These are phyloP conservation scores for Antennarius maculatus DNA, from an alignment of 2,797 vertebrate species.

Conservation along the genomic window DNA sequence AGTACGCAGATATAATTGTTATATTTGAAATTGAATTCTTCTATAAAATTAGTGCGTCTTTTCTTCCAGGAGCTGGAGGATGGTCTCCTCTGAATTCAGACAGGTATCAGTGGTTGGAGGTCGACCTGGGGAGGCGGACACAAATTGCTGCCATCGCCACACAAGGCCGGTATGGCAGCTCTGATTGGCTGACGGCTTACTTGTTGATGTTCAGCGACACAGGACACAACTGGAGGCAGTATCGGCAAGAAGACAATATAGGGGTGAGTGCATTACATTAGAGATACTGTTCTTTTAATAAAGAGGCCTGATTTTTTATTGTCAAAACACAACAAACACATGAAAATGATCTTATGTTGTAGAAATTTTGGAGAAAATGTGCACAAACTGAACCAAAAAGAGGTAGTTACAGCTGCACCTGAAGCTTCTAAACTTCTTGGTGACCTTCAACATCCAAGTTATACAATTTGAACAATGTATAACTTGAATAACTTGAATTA, in stretches of 20 bases:
- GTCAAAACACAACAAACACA: not conserved
- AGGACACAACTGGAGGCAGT: conserved; percentile 90
- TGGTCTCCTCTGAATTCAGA: conserved; percentile 88
- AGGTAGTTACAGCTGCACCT: no score
- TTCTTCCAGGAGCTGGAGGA: conserved; percentile 81
- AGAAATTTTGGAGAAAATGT: no score
- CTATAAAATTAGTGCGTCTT: not conserved
- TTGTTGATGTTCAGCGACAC: conserved; percentile 92
- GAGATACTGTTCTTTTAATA: no score
- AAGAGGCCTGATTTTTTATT: not conserved
- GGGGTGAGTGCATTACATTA: conserved; percentile 80
- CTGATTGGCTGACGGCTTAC: conserved; percentile 91
- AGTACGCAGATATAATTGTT: not conserved
- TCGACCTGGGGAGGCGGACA: conserved; percentile 88
- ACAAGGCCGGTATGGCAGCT: conserved; percentile 89
- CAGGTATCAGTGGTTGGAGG: conserved; percentile 88
- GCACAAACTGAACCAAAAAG: no score
- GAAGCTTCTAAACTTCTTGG: no score
- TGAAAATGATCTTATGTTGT: not conserved
- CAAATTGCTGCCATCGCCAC: conserved; percentile 88
- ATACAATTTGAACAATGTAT: no score
- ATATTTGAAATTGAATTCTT: not conserved
- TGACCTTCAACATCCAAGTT: no score
- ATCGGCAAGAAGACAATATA: conserved; percentile 86
- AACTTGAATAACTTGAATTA: no score